phyloP scores from a whole-genome alignment of 1,140 invertebrate species.

The Saccostrea glomerata region DNA sequence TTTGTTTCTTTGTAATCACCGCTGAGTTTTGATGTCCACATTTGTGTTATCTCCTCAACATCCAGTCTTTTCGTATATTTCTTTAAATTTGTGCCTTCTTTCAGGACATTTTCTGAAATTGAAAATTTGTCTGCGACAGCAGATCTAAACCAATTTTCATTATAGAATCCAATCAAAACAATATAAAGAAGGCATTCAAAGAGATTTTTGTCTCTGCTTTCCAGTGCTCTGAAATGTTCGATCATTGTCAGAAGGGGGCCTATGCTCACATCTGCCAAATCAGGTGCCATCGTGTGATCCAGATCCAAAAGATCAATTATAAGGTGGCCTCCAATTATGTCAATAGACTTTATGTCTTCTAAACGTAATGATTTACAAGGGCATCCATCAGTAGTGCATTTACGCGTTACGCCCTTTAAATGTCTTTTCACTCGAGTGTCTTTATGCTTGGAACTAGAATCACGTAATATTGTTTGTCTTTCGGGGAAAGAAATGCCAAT shows the following conservation, averaged over 20 bases:
- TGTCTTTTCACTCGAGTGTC: background rate
- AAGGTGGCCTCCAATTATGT: background rate
- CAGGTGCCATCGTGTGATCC: background rate
- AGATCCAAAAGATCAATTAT: background rate
- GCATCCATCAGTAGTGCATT: background rate
- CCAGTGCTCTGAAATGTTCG: background rate
- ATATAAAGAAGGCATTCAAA: background rate
- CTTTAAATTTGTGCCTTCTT: background rate
- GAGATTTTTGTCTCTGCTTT: background rate
- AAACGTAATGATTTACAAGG: background rate
- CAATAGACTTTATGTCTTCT: background rate
- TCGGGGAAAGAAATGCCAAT: background rate
- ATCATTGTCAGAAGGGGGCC: background rate
- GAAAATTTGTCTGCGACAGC: background rate
- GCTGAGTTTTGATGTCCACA: background rate
- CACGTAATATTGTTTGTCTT: background rate
- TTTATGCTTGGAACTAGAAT: background rate
- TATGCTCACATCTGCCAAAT: background rate
- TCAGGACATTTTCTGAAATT: background rate
- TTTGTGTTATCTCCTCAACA: background rate
- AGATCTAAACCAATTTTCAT: background rate
- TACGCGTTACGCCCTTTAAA: background rate
- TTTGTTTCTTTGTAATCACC: background rate
- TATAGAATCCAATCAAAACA: background rate
- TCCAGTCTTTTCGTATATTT: background rate